Percentiles rank a stretch among this genome's conserved stretches.
Evolutionary conservation across 2,888 invertebrate genomes (phyloP).

Genomic region (Netelia inedita): DNA sequence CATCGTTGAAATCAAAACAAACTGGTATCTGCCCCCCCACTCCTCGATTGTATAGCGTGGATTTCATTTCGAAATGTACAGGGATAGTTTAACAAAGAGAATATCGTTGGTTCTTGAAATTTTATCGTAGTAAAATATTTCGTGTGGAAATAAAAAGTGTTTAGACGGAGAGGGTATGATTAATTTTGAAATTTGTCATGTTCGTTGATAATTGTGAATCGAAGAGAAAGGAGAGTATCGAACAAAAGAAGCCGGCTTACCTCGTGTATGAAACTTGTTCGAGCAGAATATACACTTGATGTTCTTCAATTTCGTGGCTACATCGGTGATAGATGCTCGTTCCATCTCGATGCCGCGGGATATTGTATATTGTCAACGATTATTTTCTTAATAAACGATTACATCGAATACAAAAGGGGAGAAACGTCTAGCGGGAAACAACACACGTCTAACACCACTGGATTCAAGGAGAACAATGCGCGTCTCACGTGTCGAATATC

Average conservation of each 20-base stretch:
- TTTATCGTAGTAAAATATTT: not conserved
- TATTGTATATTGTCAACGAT: conserved; percentile 27
- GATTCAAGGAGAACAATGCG: conserved; percentile 22
- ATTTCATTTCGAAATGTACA: too few species aligned
- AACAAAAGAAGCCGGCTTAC: conserved; percentile 68
- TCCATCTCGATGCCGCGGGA: not conserved
- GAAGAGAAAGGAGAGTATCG: conserved; percentile 27
- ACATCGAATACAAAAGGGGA: not conserved
- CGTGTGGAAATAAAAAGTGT: conserved; percentile 40
- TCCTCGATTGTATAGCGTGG: not conserved
- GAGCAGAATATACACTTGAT: conserved; percentile 75
- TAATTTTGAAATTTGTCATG: not conserved
- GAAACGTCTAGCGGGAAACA: conserved; percentile 14
- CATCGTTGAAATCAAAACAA: conserved; percentile 8
- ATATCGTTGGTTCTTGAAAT: too few species aligned
- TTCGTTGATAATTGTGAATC: not conserved
- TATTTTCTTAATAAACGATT: not conserved
- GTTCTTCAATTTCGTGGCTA: conserved; percentile 73
- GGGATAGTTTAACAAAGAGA: too few species aligned
- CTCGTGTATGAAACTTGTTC: conserved; percentile 73
- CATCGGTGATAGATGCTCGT: conserved; percentile 47
- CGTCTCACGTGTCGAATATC: conserved; percentile 10
- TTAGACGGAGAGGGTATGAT: not conserved
- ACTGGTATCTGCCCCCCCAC: conserved; percentile 2
- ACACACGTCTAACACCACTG: not conserved